A percentile compares a stretch with the other conserved stretches of the same genome.
phyloP scores from a whole-genome alignment of 92 coral and sea anemone genomes.

The Anthopleura xanthogrammica region DNA sequence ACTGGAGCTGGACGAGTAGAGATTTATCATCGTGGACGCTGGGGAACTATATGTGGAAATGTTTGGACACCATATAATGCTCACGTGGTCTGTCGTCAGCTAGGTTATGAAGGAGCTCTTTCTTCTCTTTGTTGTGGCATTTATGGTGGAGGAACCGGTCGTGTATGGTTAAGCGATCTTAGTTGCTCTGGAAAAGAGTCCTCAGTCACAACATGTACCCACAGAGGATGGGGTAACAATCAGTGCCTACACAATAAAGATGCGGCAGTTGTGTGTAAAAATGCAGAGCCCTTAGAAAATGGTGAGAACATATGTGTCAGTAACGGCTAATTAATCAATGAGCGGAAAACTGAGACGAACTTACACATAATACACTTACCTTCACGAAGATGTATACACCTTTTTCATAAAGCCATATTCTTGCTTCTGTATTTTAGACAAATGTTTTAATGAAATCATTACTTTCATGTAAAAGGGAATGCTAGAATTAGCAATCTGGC shows the following conservation, averaged over 20 bases:
- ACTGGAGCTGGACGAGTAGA: constrained; percentile 54
- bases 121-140: constrained; percentile 46
- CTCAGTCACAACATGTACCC: constrained; percentile 41
- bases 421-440: no score
- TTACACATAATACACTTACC: background rate
- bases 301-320: background rate
- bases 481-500: no score
- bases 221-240: constrained; percentile 54
- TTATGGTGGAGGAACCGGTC: constrained; percentile 50
- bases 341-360: no score
- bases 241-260: constrained; percentile 44
- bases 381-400: no score
- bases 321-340: background rate
- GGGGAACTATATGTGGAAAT: constrained; percentile 64
- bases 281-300: constrained; percentile 11
- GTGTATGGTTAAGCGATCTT: constrained; percentile 52
- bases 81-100: constrained; percentile 50
- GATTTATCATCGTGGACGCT: constrained; percentile 40
- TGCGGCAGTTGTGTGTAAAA: constrained; percentile 43
- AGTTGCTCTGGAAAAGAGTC: constrained; percentile 36
- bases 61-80: constrained; percentile 44
- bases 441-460: no score
- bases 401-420: no score
- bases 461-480: no score
- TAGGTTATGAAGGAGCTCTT: constrained; percentile 49